Conservation (phyloP, 2,888 invertebrate genomes). For the Melanostoma scalare region DNA sequence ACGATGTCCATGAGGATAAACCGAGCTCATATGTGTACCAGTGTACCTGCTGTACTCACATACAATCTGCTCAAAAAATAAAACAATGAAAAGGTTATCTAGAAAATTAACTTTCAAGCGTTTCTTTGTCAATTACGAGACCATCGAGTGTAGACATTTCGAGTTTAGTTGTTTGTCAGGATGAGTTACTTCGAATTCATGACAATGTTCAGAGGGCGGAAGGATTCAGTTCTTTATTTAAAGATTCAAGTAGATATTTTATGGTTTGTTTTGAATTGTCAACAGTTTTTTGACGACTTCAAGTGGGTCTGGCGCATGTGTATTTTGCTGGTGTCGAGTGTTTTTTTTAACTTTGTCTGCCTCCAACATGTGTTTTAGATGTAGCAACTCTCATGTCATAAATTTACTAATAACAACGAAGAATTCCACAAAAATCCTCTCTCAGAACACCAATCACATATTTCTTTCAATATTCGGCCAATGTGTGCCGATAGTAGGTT, state of each 20-base stretch:
- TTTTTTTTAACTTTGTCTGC: too few relatives aligned
- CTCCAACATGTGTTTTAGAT: too few relatives aligned
- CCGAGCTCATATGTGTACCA: neutral
- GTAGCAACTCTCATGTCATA: too few relatives aligned
- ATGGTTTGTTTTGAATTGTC: neutral
- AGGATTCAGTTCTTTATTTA: neutral
- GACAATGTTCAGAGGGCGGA: neutral
- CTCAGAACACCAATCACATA: too few relatives aligned
- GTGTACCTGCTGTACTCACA: neutral
- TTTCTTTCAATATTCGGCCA: too few relatives aligned
- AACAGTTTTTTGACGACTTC: constrained; percentile 16
- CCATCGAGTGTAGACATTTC: constrained; percentile 17
- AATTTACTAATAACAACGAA: too few relatives aligned
- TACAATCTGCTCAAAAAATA: constrained; percentile 7
- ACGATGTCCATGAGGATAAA: constrained; percentile 37
- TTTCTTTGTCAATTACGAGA: constrained; percentile 45
- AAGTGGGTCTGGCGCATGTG: neutral
- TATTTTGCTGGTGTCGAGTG: too few relatives aligned
- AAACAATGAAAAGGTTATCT: constrained; percentile 55
- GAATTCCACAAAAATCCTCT: too few relatives aligned
- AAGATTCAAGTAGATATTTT: neutral
- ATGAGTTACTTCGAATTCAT: neutral
- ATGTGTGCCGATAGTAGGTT: too few relatives aligned
- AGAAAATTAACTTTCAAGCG: constrained; percentile 60
- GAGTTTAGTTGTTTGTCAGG: neutral